Base-by-base conservation (phyloP, 2,888 invertebrate genomes). In the Harmothoe impar region DNA sequence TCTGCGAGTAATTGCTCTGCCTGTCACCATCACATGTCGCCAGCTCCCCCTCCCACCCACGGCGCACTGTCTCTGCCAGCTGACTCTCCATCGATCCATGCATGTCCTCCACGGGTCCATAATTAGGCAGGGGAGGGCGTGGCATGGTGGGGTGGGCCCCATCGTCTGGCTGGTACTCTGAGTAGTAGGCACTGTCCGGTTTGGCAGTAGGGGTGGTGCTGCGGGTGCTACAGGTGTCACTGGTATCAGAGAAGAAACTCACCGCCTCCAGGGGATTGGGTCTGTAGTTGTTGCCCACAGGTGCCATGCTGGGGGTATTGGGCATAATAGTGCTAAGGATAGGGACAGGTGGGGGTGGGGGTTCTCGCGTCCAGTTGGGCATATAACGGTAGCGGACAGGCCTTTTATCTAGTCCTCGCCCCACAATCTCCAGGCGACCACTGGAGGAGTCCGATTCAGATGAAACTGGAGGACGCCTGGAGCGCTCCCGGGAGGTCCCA, bases 211-310 rank as follows among this genome's bases (percentile, higher is more conserved):
- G 72, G 29, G 72, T 29, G 72, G 72, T 29, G 29, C 72, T 72
- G 7, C 72, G 25, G 3, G 29, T 29, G 23, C 62, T 62, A 62
- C 23, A n/a, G 5, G 68, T n/a, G n/a, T 68, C 68, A 68, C 68
- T 68, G 29, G 29, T n/a, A 25, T 72, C 72, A 29, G 72, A 72
- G 72, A 72, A 72, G 31, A 72, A 72, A 72, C 72, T n/a, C 29
- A 72, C 72, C 25, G 7, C 31, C 15, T 72, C 72, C 72, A 72
- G 25, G 25, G 72, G n/a, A 25, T 62, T 62, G 20, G 23, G 20
- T 62, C 20, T 20, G 23, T 20, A 20, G 20, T 62, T 62, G 15
- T 20, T n/a, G 15, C 20, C 20, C 7, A 20, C 62, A n/a, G n/a
- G 23, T 62, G 62, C 0, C 20, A 3, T 15, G 7, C 0, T 7